phyloP scores from a whole-genome alignment of 2,888 invertebrate genomes.

The Agrilus cyanescens region DNA sequence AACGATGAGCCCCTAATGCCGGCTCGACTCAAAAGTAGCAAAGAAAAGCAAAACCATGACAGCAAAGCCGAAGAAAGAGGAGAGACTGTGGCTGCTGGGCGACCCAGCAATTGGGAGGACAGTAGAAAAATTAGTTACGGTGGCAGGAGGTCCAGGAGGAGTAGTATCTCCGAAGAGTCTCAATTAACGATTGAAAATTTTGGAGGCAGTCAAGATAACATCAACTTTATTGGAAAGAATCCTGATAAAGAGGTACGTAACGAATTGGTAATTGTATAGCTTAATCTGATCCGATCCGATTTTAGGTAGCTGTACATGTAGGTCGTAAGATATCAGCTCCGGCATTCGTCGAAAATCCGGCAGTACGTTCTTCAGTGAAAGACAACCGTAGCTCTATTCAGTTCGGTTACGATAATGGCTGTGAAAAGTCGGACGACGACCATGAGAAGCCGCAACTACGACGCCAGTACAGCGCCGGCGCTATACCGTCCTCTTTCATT shows the following conservation, averaged over 20 bases:
- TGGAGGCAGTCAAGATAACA: conserved; percentile 81
- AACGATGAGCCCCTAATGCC: conserved; percentile 46
- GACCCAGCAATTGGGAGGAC: conserved; percentile 78
- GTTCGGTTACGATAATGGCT: conserved; percentile 51
- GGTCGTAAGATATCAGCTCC: conserved; percentile 41
- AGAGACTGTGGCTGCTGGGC: conserved; percentile 39
- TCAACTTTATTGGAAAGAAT: conserved; percentile 73
- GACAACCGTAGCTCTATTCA: conserved; percentile 62
- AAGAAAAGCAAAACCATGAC: conserved; percentile 51
- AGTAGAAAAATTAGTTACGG: conserved; percentile 60
- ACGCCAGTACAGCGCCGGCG: conserved; percentile 49
- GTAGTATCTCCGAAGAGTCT: conserved; percentile 76
- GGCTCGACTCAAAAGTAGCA: conserved; percentile 42
- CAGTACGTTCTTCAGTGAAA: conserved; percentile 61
- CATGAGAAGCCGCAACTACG: conserved; percentile 41
- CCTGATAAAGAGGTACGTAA: conserved; percentile 58
- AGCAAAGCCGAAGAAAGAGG: conserved; percentile 58
- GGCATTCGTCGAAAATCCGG: conserved; percentile 45
- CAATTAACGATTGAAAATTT: conserved; percentile 88
- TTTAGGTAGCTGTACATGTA: conserved; percentile 34
- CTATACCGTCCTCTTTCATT: conserved; percentile 30
- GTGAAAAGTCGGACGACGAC: conserved; percentile 50
- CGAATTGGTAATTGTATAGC: background rate
- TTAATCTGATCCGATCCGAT: conserved; percentile 2
- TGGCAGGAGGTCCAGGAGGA: conserved; percentile 71